Conservation (phyloP, 1,140 invertebrate species). For the Drosophila persimilis region DNA sequence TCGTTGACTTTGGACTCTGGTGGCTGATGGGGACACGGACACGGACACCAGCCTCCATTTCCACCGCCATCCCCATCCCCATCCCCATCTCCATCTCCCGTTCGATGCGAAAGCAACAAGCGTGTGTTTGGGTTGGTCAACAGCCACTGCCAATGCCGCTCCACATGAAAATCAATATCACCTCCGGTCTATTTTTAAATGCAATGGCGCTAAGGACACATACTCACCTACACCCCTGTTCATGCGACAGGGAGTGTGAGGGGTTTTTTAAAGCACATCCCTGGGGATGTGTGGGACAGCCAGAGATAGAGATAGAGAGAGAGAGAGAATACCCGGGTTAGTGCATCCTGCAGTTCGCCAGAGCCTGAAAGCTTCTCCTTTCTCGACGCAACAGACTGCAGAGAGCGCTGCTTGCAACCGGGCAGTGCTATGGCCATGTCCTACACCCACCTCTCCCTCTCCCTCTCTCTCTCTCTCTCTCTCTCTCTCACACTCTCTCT, state of each 20-base stretch:
- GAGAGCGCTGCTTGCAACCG: too few species aligned
- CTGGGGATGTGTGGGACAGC: too few species aligned
- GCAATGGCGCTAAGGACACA: slow-evolving; percentile 12
- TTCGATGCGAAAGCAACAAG: slow-evolving; percentile 1
- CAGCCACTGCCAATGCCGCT: slow-evolving; percentile 5
- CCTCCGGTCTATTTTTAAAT: slow-evolving; percentile 51
- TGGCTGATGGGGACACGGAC: background rate
- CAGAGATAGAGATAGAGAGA: too few species aligned
- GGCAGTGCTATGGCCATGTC: too few species aligned
- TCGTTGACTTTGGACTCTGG: background rate
- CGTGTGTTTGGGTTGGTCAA: slow-evolving; percentile 13
- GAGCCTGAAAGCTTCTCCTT: too few species aligned
- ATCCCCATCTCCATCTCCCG: slow-evolving; percentile 17
- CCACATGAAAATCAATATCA: slow-evolving; percentile 54
- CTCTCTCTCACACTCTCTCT: background rate
- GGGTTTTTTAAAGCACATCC: too few species aligned
- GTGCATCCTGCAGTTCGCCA: too few species aligned
- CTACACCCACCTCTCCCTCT: slow-evolving; percentile 3
- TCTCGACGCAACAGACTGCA: too few species aligned
- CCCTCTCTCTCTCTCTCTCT: slow-evolving; percentile 3
- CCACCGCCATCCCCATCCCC: too few species aligned
- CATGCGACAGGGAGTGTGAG: too few species aligned
- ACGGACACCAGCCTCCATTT: background rate
- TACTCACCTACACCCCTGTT: slow-evolving; percentile 12
- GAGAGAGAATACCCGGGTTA: too few species aligned